Percentiles rank a stretch among this genome's conserved stretches.
Evolutionary conservation across 1,140 invertebrate genomes (phyloP).

Genomic region (Augochlora pura): DNA sequence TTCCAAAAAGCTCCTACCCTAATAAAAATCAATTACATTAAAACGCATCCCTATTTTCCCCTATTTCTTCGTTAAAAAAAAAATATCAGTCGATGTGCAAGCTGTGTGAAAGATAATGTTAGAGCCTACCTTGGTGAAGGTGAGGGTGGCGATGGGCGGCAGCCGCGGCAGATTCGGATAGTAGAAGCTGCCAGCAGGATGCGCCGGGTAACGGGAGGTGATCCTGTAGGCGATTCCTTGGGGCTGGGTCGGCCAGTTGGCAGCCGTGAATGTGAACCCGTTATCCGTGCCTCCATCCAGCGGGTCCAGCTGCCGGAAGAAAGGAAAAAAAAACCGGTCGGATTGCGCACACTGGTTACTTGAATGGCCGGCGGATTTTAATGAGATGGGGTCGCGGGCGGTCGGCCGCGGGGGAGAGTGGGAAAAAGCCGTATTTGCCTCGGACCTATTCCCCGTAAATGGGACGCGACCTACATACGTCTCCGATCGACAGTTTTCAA

Average conservation of each 20-base stretch:
- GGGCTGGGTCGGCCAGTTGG: constrained; percentile 95
- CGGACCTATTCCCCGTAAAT: constrained; percentile 8
- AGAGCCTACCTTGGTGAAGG: constrained; percentile 89
- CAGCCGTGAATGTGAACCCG: constrained; percentile 97
- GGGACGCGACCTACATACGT: constrained; percentile 28
- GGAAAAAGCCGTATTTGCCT: neutral
- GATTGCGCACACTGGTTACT: neutral
- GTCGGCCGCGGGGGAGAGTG: no score
- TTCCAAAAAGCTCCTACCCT: no score
- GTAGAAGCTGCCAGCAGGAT: constrained; percentile 97
- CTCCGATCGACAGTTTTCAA: neutral
- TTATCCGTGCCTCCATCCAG: constrained; percentile 98
- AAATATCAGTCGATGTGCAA: no score
- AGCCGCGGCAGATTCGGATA: constrained; percentile 92
- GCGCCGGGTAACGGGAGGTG: constrained; percentile 93
- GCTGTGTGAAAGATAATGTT: no score
- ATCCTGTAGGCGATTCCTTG: constrained; percentile 94
- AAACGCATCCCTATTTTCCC: no score
- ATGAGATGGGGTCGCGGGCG: constrained; percentile 12
- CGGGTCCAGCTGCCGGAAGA: constrained; percentile 88
- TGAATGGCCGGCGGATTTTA: constrained; percentile 33
- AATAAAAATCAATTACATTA: no score
- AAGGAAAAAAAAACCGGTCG: constrained; percentile 14
- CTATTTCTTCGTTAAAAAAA: no score
- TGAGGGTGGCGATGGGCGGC: constrained; percentile 94